phyloP scores from a whole-genome alignment of 2,113 vertebrate genomes.

The Hippocampus guttulatus region DNA sequence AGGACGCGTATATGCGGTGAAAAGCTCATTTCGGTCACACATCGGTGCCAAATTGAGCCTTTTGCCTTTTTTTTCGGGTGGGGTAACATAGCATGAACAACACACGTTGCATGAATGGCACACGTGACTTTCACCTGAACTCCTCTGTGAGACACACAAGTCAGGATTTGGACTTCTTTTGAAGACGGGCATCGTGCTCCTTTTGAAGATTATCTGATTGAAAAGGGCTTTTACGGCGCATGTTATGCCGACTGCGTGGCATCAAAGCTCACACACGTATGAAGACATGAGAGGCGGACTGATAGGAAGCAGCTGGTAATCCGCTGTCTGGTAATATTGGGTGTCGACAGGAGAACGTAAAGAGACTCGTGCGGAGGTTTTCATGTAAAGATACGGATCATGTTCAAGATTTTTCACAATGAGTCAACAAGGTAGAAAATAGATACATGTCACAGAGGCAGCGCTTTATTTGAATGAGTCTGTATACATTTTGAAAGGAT shows the following conservation, averaged over 20 bases:
- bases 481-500: too few species aligned
- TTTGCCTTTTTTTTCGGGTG: slow-evolving; percentile 11
- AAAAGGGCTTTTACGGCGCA: slow-evolving; percentile 41
- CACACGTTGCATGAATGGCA: slow-evolving; percentile 41
- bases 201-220: slow-evolving; percentile 58
- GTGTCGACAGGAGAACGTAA: slow-evolving; percentile 43
- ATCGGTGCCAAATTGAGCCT: slow-evolving; percentile 28
- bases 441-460: too few species aligned
- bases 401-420: too few species aligned
- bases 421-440: too few species aligned
- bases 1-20: slow-evolving; percentile 20
- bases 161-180: slow-evolving; percentile 48
- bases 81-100: slow-evolving; percentile 29
- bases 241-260: slow-evolving; percentile 23
- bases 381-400: too few species aligned
- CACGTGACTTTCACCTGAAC: slow-evolving; percentile 43
- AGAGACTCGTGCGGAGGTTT: neutral
- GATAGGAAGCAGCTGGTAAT: slow-evolving; percentile 13
- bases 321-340: slow-evolving; percentile 15
- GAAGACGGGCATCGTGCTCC: slow-evolving; percentile 36
- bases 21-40: slow-evolving; percentile 6
- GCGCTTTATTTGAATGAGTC: too few species aligned
- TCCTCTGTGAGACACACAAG: slow-evolving; percentile 32
- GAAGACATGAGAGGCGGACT: slow-evolving; percentile 13
- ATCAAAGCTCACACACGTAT: slow-evolving; percentile 32